Evolutionary conservation across 2,797 vertebrate species (phyloP).

Genomic region (Threskiornis aethiopicus): DNA sequence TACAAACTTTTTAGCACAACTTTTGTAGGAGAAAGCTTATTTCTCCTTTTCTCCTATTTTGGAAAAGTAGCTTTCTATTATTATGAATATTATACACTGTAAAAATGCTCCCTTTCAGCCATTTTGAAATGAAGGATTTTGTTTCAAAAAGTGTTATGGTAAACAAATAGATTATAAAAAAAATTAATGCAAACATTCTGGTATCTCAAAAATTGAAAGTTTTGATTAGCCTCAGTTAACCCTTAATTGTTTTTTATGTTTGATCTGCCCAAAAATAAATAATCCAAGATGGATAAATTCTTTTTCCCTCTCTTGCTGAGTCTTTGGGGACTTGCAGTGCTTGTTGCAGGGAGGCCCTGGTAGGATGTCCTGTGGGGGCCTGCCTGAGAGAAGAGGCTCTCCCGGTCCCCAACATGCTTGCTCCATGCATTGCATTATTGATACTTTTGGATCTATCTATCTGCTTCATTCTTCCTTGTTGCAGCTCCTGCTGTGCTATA

Average conservation of each 20-base stretch:
- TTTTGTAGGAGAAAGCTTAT: not conserved
- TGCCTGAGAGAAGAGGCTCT: not conserved
- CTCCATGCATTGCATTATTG: not conserved
- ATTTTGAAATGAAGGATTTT: not conserved
- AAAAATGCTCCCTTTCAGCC: not conserved
- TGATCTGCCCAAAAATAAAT: not conserved
- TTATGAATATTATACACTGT: not conserved
- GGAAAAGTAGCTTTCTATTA: not conserved
- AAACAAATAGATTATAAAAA: not conserved
- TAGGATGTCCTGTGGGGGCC: not conserved
- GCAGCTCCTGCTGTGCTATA: not conserved
- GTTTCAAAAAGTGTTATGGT: not conserved
- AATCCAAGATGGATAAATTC: not conserved
- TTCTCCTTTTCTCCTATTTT: not conserved
- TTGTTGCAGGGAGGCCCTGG: not conserved
- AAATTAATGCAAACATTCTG: not conserved
- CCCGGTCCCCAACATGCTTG: fast-evolving
- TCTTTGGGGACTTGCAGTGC: not conserved
- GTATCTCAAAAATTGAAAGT: not conserved
- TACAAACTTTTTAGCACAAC: not conserved
- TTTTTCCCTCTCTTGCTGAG: not conserved
- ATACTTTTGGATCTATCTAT: too few species aligned
- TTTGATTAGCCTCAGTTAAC: not conserved
- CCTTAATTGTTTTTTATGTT: not conserved
- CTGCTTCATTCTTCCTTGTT: not conserved